Evolutionary conservation across 1,140 invertebrate species (phyloP), one percentile per base, ranked within the genome.

Genomic region (Venustaconcha ellipsiformis): DNA sequence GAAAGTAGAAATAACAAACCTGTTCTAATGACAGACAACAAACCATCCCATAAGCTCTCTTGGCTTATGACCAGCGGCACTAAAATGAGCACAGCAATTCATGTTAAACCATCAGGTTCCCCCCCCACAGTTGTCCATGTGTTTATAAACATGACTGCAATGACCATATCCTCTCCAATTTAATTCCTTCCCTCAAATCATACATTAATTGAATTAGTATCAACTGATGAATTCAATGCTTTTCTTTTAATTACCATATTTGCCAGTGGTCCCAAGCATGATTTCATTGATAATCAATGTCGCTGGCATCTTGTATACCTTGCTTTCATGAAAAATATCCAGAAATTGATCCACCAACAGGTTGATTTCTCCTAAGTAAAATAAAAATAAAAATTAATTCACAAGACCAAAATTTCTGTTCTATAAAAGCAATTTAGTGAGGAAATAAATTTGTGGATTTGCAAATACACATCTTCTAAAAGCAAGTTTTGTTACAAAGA

Each of bases 201-300:
- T 8, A 6, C 6, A 0, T 48, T 48, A 48, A 48, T 11, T 48
- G 37, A 48, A 48, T 48, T 48, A 11, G 11, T 48, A 48, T 11
- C 37, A 48, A 48, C 37, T 48, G 37, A 48, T 48, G 11, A 48
- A 48, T 48, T 48, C 23, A 62, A 11, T 12, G 59, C 4, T 18
- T 62, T 62, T 57, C n/a, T 59, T 14, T 15, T 66, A 14, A 48
- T 48, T 57, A 75, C 78, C 78, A 37, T 67, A 30, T 56, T 62
- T 63, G 26, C 78, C 78, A 57, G 75, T 69, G 63, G 78, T 78
- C 57, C 85, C 85, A 37, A 82, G 18, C 64, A 86, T 72, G 11
- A 86, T 77, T 67, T 86, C 83, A 82, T 86, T 86, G 14, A 86
- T 79, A 26, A 85, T 78, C 18, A 84, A 55, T 30, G 82, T 81